Evolutionary conservation across 1,140 invertebrate species (phyloP), one percentile per base, ranked within the genome.

Genomic region (Rhagoletis zephyria): DNA sequence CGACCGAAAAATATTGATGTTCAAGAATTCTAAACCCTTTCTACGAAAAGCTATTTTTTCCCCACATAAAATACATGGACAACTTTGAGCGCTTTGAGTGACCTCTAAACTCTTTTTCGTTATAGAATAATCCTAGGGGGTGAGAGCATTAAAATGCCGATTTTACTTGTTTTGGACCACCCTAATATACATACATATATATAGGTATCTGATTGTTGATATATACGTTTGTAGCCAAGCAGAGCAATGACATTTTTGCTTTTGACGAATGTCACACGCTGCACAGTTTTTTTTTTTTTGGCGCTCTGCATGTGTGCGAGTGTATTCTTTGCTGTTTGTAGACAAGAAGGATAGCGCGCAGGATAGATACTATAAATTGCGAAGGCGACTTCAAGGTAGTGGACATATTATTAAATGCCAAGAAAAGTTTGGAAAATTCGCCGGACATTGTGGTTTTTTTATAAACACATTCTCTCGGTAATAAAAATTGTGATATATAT

Each of bases 191-290:
- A 30, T 30, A 30, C 30, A 30, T 30, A 30, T 30, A 0, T 30
- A 30, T 1, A 30, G 30, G 30, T 30, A 30, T 1, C 30, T 30
- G 30, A 30, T 30, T 56, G 6, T 30, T 6, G 0, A 45, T 56
- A 56, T 77, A 5, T 59, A 19, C 1, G 9, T 81, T 9, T 77
- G 48, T 77, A 48, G 5, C 74, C 48, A 81, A 81, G 48, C 74
- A 81, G 74, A 81, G 74, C 74, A 81, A 81, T 81, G 74, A 81
- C 74, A 81, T 81, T 81, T 81, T 81, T 81, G 74, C 48, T 45
- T 81, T 81, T 81, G 74, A 81, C 74, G 74, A 81, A 81, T 81
- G 74, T 59, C 48, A 81, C 42, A 56, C 74, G 48, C 48, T 42
- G 42, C 48, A 81, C 48, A 81, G 9, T 81, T 12, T 16, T 51